Evolutionary conservation across 1,140 invertebrate species (phyloP).

Genomic region (Cheumatopsyche charites): DNA sequence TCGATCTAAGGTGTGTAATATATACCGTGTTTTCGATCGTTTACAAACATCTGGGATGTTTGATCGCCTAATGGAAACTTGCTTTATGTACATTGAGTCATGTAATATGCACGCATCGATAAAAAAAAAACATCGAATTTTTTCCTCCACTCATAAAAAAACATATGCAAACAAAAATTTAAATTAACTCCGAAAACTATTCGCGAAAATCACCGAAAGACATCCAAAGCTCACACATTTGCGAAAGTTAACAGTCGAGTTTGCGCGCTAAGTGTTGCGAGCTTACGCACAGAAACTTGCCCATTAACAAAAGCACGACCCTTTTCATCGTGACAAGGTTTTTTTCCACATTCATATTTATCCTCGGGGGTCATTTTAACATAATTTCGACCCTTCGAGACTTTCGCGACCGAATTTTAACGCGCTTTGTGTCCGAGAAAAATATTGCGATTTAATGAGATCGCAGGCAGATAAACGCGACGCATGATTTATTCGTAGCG

Average conservation of each 20-base stretch:
- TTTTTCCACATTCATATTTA: background rate
- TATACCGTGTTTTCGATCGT: slow-evolving; percentile 7
- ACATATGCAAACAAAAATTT: too few relatives aligned
- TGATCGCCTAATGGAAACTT: slow-evolving; percentile 34
- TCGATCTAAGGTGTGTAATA: slow-evolving; percentile 8
- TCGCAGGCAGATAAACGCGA: slow-evolving; percentile 2
- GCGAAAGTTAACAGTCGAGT: too few relatives aligned
- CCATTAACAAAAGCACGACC: background rate
- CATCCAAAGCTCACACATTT: too few relatives aligned
- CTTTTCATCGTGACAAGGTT: background rate
- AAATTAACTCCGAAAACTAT: too few relatives aligned
- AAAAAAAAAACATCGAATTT: too few relatives aligned
- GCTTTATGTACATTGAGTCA: background rate
- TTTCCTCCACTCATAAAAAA: too few relatives aligned
- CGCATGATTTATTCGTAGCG: slow-evolving; percentile 5
- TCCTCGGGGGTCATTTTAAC: too few relatives aligned
- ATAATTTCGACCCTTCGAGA: background rate
- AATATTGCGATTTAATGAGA: slow-evolving; percentile 26
- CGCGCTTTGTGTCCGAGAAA: background rate
- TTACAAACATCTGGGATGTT: slow-evolving; percentile 28
- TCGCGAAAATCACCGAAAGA: too few relatives aligned
- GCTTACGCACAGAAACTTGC: background rate
- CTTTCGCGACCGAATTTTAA: too few relatives aligned
- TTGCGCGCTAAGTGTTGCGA: too few relatives aligned
- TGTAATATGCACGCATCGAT: too few relatives aligned